Percentiles rank a stretch among this genome's conserved stretches.
phyloP scores from a whole-genome alignment of 2,888 invertebrate genomes.

The Pristionchus arcanus region DNA sequence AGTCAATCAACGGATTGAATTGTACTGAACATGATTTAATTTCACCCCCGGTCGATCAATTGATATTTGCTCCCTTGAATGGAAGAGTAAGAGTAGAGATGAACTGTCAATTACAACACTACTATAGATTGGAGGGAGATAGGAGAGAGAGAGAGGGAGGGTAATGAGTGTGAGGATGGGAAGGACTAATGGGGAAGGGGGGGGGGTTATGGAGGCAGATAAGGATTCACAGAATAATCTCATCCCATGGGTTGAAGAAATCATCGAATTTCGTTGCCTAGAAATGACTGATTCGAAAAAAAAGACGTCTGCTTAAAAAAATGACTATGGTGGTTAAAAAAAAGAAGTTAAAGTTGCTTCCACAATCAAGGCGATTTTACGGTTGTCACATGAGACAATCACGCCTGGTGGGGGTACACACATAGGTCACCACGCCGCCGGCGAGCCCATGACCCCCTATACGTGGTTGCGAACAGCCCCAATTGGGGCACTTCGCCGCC shows the following conservation, averaged over 20 bases:
- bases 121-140: constrained; percentile 7
- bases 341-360: no score
- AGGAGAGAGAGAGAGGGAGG: constrained; percentile 1
- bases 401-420: no score
- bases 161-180: neutral
- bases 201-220: neutral
- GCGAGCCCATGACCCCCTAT: no score
- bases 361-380: no score
- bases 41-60: neutral
- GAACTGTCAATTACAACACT: constrained; percentile 4
- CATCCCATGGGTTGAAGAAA: neutral
- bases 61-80: neutral
- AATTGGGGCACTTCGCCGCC: no score
- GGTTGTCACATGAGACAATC: no score
- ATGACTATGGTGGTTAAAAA: no score
- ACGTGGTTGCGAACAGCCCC: no score
- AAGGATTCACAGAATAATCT: neutral
- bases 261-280: neutral
- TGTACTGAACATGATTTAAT: neutral
- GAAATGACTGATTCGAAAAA: neutral
- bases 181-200: neutral
- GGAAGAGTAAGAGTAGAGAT: neutral
- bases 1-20: constrained; percentile 19
- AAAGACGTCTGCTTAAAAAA: neutral
- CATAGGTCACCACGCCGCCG: no score